Conservation (phyloP, 2,797 vertebrate genomes). For the Potorous gilbertii region DNA sequence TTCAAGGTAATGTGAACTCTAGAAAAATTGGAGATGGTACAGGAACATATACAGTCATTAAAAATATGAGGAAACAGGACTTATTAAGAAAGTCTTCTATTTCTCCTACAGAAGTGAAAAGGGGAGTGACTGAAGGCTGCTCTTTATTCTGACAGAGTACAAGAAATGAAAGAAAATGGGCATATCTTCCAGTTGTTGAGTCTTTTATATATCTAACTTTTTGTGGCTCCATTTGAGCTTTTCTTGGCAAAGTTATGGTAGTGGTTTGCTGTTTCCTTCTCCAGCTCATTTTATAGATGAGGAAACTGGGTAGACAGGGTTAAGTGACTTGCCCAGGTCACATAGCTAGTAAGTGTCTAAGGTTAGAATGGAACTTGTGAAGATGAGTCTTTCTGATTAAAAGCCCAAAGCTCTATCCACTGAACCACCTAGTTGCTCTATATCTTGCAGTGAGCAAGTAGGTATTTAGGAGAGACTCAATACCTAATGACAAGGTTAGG, state of each 20-base stretch:
- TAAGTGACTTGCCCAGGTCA: not conserved
- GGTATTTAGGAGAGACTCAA: not conserved
- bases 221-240: not conserved
- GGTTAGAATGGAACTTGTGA: not conserved
- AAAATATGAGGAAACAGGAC: not conserved
- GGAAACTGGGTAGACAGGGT: not conserved
- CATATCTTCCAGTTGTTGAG: not conserved
- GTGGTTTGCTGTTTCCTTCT: not conserved
- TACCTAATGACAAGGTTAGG: not conserved
- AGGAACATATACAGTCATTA: not conserved
- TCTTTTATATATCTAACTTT: not conserved
- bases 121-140: not conserved
- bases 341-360: not conserved
- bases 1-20: not conserved
- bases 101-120: not conserved
- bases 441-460: not conserved
- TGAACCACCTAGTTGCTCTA: not conserved
- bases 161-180: not conserved
- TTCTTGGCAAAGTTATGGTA: not conserved
- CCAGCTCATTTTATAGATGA: not conserved
- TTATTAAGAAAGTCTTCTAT: slow-evolving; percentile 3
- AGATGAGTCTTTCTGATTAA: not conserved
- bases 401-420: not conserved
- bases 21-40: slow-evolving; percentile 9
- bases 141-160: slow-evolving; percentile 26